phyloP scores from a whole-genome alignment of 2,113 vertebrate species.

The Pteropus alecto region DNA sequence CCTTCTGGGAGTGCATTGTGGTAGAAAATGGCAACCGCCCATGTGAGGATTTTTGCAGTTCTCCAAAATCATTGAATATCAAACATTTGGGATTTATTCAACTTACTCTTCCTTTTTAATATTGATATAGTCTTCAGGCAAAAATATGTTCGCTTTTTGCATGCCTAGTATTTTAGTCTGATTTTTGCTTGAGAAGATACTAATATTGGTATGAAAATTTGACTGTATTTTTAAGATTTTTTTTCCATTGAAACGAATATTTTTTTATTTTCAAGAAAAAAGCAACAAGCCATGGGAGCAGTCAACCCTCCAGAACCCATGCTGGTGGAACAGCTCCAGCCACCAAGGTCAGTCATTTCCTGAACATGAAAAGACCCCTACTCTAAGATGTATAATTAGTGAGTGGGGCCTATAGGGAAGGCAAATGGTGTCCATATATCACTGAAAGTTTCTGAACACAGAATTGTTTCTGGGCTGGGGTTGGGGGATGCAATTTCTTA shows the following conservation, averaged over 20 bases:
- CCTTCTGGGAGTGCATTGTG: not conserved
- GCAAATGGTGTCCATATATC: accelerated
- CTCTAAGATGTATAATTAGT: not conserved
- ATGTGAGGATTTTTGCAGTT: not conserved
- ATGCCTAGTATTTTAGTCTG: not conserved
- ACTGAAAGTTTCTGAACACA: not conserved
- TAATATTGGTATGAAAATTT: slow-evolving; percentile 19
- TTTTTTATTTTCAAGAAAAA: slow-evolving; percentile 70
- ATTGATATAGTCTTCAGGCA: not conserved
- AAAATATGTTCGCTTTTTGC: not conserved
- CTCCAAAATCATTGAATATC: not conserved
- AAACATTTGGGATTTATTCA: not conserved
- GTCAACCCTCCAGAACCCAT: slow-evolving; percentile 11
- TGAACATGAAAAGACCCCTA: not conserved
- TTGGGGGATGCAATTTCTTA: not conserved
- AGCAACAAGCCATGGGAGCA: slow-evolving; percentile 5
- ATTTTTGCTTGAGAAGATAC: not conserved
- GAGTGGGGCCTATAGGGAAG: no score
- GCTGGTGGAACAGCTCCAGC: not conserved
- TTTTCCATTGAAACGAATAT: not conserved
- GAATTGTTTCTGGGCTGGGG: not conserved
- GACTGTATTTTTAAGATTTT: not conserved
- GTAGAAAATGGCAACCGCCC: not conserved
- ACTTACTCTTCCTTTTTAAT: not conserved
- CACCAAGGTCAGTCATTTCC: slow-evolving; percentile 59